Evolutionary conservation across 1,140 invertebrate genomes (phyloP).

Genomic region (Berghia stephanieae): DNA sequence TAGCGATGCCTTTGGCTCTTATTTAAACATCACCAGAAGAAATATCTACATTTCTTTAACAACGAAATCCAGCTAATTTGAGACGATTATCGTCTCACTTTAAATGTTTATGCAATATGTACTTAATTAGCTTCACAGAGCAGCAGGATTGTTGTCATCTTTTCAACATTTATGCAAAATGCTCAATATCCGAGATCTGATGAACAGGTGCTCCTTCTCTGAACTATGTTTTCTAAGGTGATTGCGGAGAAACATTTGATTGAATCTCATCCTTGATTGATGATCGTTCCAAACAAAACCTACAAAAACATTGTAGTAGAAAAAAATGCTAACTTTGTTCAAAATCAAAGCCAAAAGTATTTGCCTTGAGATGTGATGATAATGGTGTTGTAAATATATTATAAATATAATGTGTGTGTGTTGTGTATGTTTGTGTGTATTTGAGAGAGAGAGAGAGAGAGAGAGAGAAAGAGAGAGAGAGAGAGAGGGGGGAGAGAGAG

Average conservation of each 20-base stretch:
- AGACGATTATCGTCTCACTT: neutral
- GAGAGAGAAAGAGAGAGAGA: constrained; percentile 9
- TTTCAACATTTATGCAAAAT: neutral
- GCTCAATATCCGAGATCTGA: no score
- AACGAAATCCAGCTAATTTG: neutral
- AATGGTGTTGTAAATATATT: neutral
- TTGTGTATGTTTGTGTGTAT: neutral
- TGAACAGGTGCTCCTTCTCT: no score
- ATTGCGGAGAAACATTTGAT: no score
- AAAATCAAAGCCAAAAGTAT: neutral
- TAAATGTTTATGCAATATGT: neutral
- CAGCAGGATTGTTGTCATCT: neutral
- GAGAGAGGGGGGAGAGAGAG: constrained; percentile 8
- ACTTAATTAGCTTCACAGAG: neutral
- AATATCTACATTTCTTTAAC: constrained; percentile 16
- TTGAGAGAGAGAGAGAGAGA: neutral
- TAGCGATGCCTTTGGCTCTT: neutral
- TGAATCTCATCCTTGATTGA: no score
- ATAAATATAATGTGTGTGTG: neutral
- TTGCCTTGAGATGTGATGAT: neutral
- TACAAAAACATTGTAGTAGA: neutral
- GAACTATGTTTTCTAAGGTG: no score
- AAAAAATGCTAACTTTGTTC: neutral
- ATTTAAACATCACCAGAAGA: neutral
- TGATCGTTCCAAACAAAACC: no score